Evolutionary conservation across 1,140 invertebrate genomes (phyloP).

Genomic region (Drosophila prosaltans): DNA sequence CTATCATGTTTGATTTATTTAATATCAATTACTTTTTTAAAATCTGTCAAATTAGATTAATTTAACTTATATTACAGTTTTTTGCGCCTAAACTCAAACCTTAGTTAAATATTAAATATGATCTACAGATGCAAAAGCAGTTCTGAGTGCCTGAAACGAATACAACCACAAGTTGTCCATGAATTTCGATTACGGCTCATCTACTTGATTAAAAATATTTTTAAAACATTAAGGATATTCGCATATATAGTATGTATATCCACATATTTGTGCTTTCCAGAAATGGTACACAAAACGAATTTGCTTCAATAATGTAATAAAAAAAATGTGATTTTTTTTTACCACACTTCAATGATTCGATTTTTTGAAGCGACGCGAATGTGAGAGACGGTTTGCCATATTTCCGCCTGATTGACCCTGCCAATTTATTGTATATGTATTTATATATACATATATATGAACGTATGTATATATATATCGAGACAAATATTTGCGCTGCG

Average conservation of each 20-base stretch:
- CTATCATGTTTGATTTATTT: no score
- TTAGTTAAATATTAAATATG: no score
- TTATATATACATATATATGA: background rate
- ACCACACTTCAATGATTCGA: background rate
- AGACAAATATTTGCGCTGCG: background rate
- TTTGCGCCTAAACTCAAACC: no score
- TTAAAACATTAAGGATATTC: no score
- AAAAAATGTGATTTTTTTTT: constrained; percentile 2
- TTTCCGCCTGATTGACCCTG: constrained; percentile 3
- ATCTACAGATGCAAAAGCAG: no score
- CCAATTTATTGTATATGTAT: background rate
- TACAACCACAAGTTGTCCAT: no score
- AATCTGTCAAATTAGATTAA: no score
- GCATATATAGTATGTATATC: background rate
- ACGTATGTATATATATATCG: background rate
- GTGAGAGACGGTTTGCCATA: background rate
- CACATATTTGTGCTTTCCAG: background rate
- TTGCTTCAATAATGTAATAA: constrained; percentile 4
- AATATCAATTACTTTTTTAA: no score
- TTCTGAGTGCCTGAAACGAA: no score
- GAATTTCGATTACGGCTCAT: no score
- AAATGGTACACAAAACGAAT: background rate
- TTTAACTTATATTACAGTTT: no score
- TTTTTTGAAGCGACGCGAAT: background rate
- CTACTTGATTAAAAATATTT: no score